Evolutionary conservation across 2,888 invertebrate genomes (phyloP).

Genomic region (Sinotaia quadrata): DNA sequence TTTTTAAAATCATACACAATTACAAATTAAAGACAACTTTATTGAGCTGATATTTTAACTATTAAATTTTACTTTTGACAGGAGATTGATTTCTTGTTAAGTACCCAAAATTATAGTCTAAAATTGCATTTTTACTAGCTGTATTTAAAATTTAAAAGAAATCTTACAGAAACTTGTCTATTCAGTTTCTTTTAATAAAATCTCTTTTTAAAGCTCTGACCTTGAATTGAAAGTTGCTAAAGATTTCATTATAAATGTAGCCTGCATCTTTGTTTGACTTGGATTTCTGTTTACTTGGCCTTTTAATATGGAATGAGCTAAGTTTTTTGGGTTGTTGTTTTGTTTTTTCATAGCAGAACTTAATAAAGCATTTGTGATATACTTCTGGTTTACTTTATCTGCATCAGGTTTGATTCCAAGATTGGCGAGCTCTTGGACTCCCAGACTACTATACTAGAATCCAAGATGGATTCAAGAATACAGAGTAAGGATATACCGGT

Average conservation of each 20-base stretch:
- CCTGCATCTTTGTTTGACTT: too few relatives aligned
- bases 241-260: too few relatives aligned
- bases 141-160: too few relatives aligned
- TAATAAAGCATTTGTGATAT: neutral
- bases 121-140: too few relatives aligned
- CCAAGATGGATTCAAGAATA: slow-evolving; percentile 63
- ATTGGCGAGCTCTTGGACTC: slow-evolving; percentile 60
- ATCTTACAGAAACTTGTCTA: too few relatives aligned
- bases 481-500: slow-evolving; percentile 51
- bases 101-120: too few relatives aligned
- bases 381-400: slow-evolving; percentile 3
- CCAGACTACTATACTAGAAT: slow-evolving; percentile 52
- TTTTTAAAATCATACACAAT: neutral
- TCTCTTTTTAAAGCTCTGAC: too few relatives aligned
- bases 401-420: slow-evolving; percentile 57
- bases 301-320: too few relatives aligned
- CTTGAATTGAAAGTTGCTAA: too few relatives aligned
- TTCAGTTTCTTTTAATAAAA: too few relatives aligned
- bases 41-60: neutral
- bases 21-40: neutral
- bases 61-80: neutral
- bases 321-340: neutral
- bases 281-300: too few relatives aligned
- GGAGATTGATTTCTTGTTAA: too few relatives aligned
- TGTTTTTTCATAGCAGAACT: neutral